phyloP scores from a whole-genome alignment of 2,888 invertebrate genomes.

The Julus scanicus region DNA sequence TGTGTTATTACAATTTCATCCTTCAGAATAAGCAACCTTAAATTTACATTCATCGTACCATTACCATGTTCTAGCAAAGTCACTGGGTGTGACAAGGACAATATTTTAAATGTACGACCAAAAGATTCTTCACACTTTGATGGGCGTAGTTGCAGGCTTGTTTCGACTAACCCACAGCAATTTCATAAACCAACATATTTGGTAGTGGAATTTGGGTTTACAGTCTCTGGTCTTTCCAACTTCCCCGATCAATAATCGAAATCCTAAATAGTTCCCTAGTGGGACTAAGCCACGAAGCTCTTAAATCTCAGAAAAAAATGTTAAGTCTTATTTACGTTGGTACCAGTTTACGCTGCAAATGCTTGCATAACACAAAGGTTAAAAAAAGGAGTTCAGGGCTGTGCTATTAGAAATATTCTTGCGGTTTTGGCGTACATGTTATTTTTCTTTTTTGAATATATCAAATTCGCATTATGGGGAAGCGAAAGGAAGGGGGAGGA shows the following conservation, averaged over 20 bases:
- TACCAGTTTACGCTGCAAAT: not conserved
- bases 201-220: not conserved
- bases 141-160: not conserved
- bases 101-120: not conserved
- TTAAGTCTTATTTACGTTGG: not conserved
- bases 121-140: not conserved
- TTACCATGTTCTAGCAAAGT: not conserved
- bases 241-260: not conserved
- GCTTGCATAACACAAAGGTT: not conserved
- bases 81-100: slow-evolving; percentile 1
- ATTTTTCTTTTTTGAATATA: slow-evolving; percentile 21
- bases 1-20: not conserved
- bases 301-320: not conserved
- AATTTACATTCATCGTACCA: not conserved
- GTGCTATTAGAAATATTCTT: slow-evolving; percentile 18
- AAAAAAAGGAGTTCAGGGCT: slow-evolving; percentile 1
- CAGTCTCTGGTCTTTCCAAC: not conserved
- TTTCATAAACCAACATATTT: slow-evolving; percentile 1
- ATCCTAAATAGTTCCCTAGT: not conserved
- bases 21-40: not conserved
- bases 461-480: slow-evolving; percentile 22
- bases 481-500: slow-evolving; percentile 17
- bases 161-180: not conserved
- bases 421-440: slow-evolving; percentile 28
- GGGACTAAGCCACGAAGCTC: not conserved